These are phyloP conservation scores for Maccullochella peelii DNA, from an alignment of 2,113 vertebrate genomes.

Conservation along the genomic window DNA sequence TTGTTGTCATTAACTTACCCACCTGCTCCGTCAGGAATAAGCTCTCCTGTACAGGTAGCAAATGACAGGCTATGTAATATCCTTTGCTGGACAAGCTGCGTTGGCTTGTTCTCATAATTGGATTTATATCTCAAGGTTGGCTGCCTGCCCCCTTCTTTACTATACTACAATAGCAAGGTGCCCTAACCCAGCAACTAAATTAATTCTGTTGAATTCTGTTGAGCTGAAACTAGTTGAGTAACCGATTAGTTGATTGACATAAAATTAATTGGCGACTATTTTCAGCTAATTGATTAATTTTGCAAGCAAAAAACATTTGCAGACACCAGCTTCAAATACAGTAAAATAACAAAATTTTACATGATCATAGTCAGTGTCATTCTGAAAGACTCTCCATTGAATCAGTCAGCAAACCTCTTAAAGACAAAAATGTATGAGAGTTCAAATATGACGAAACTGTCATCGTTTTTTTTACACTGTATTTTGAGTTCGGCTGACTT, in stretches of 20 bases:
- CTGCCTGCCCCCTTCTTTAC: not conserved
- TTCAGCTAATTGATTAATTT: not conserved
- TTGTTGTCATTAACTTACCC: not conserved
- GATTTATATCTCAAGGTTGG: constrained; percentile 61
- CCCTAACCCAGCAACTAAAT: not conserved
- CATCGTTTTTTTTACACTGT: not conserved
- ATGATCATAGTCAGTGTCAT: not conserved
- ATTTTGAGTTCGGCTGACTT: not conserved
- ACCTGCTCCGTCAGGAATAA: not conserved
- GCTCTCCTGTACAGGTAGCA: not conserved
- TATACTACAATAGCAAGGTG: constrained; percentile 27
- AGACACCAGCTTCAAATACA: not conserved
- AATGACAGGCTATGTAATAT: constrained; percentile 27
- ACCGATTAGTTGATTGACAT: too few species aligned
- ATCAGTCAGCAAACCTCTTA: not conserved
- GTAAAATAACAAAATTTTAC: too few species aligned
- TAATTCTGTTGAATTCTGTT: not conserved
- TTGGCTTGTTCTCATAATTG: constrained; percentile 54
- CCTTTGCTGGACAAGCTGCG: constrained; percentile 28
- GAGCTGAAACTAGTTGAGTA: not conserved
- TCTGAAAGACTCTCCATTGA: not conserved
- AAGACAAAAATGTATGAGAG: not conserved
- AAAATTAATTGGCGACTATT: not conserved
- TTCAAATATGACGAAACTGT: too few species aligned
- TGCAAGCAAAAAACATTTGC: too few species aligned